phyloP scores from a whole-genome alignment of 2,113 vertebrate species.

The Mionectes macconnelli region DNA sequence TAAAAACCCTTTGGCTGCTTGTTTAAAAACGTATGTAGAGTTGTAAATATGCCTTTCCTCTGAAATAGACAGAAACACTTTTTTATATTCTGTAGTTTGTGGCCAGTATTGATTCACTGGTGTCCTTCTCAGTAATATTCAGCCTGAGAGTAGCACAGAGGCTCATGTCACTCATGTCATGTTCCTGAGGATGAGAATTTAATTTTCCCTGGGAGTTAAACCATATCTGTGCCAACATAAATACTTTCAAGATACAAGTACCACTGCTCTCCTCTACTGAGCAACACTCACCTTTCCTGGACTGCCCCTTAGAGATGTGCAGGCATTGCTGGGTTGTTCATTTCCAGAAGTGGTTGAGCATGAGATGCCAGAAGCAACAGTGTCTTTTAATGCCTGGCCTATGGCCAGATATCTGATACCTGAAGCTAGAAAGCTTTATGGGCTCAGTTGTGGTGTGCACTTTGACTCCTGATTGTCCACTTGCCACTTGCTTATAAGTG shows the following conservation, averaged over 20 bases:
- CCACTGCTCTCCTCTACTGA: neutral
- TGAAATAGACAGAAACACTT: neutral
- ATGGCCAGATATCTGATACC: neutral
- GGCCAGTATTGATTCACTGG: neutral
- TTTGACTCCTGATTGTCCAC: neutral
- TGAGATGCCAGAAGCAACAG: neutral
- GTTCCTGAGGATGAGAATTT: neutral
- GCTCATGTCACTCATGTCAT: neutral
- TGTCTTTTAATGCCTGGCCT: neutral
- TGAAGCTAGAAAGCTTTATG: neutral
- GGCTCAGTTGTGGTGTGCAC: neutral
- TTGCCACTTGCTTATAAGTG: neutral
- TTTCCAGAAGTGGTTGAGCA: neutral
- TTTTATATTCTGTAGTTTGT: neutral
- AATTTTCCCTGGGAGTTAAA: neutral
- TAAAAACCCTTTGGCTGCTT: neutral
- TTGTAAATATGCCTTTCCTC: neutral
- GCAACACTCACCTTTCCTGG: neutral
- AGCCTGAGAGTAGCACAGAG: neutral
- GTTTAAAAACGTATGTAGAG: neutral
- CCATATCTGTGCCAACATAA: neutral
- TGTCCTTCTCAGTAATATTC: neutral
- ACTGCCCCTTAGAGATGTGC: neutral
- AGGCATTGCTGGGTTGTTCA: neutral
- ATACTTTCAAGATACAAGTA: neutral